Evolutionary conservation across 2,888 invertebrate species (phyloP), one percentile per base, ranked within the genome.

Genomic region (Cepaea hortensis): DNA sequence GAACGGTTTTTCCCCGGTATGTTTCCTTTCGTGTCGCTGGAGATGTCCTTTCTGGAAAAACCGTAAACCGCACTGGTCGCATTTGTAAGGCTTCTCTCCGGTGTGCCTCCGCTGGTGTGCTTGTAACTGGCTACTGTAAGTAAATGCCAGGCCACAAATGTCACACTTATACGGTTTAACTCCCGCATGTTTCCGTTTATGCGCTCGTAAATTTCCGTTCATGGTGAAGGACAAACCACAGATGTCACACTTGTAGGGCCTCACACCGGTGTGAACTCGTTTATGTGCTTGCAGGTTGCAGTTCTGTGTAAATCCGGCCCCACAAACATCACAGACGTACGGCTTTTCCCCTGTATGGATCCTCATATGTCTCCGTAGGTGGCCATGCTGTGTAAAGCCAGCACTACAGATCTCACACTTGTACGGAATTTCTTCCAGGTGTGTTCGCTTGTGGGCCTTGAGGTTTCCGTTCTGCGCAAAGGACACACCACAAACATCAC

Each of bases 1-100:
- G 85, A 85, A 88, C 9, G 88, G 88, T 46, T 86, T 87, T 13
- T 89, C 88, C 9, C 81, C 81, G 7, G 87, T 87, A 82, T 88
- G 89, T 15, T 55, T 87, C 23, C 87, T 81, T 20, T 77, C 75
- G 62, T 89, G 88, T 62, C 76, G 86, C 72, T 81, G 80, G 20
- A 88, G 76, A 68, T 88, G 72, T 48, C 88, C 81, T 48, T 68
- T 75, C 73, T 86, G 80, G n/a, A 61, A 77, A 20, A 88, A 76
- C 23, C 76, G 81, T 65, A 84, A 76, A 7, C 88, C 88, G 61
- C 88, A 88, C 23, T 75, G 73, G 7, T 72, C 68, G 75, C 88
- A 88, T 5, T 84, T 55, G 76, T 81, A 84, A 15, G 81, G 82
- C 46, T 86, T 88, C 13, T 84, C 65, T 23, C 84, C 80, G 0